A percentile compares a stretch with the other conserved stretches of the same genome.
Evolutionary conservation across 2,888 invertebrate genomes (phyloP).

Genomic region (Adelognathus sp.): DNA sequence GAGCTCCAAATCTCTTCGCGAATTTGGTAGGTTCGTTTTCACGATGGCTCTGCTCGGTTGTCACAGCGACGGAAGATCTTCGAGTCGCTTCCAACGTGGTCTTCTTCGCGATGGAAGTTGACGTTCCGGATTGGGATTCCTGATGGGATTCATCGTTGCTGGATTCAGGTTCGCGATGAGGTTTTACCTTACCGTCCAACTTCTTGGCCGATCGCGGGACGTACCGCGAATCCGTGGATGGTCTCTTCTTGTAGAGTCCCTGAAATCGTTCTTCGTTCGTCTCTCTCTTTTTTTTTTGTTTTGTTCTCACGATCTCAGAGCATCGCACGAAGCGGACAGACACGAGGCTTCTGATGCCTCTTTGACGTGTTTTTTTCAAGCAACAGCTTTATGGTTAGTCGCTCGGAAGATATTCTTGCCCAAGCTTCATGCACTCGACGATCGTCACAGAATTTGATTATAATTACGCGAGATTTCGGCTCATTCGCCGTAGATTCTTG

Average conservation of each 20-base stretch:
- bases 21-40: slow-evolving; percentile 23
- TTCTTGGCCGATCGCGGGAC: slow-evolving; percentile 75
- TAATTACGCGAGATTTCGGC: slow-evolving; percentile 12
- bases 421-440: slow-evolving; percentile 59
- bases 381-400: slow-evolving; percentile 49
- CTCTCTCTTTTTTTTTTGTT: slow-evolving; percentile 47
- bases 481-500: slow-evolving; percentile 25
- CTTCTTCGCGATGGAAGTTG: neutral
- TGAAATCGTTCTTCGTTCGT: slow-evolving; percentile 72
- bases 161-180: slow-evolving; percentile 72
- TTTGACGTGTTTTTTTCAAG: slow-evolving; percentile 8
- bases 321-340: slow-evolving; percentile 11
- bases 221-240: slow-evolving; percentile 68
- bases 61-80: neutral
- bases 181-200: slow-evolving; percentile 75
- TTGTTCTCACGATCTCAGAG: neutral
- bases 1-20: slow-evolving; percentile 29
- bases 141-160: slow-evolving; percentile 62
- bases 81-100: slow-evolving; percentile 19
- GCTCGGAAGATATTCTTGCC: slow-evolving; percentile 37
- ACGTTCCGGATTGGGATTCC: neutral
- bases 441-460: slow-evolving; percentile 52
- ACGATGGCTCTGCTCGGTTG: slow-evolving; percentile 7
- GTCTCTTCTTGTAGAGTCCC: slow-evolving; percentile 72
- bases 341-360: slow-evolving; percentile 9